Conservation (phyloP, 2,113 vertebrate species). For the Tenrec ecaudatus region DNA sequence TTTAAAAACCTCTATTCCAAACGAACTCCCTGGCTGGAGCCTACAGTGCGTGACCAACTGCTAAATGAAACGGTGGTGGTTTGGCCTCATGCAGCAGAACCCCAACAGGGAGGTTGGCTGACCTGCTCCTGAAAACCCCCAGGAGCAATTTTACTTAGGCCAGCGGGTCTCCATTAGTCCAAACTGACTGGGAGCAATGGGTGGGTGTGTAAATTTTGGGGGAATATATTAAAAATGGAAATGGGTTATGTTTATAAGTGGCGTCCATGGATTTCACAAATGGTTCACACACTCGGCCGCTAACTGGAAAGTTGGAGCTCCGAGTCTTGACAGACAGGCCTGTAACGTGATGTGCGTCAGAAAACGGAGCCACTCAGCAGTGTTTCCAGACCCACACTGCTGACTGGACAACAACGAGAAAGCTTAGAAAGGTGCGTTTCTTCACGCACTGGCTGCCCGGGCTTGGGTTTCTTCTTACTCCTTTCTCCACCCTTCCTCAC, state of each 20-base stretch:
- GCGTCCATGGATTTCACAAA: neutral
- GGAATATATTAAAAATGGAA: neutral
- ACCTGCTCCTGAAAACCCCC: neutral
- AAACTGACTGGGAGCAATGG: neutral
- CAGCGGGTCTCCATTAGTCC: neutral
- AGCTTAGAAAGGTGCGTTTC: neutral
- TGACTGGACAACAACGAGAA: neutral
- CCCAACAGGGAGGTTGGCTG: too few species aligned
- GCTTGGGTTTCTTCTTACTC: fast-evolving
- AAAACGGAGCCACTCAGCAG: neutral
- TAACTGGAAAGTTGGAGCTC: neutral
- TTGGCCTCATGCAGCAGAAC: neutral
- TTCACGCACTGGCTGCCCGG: neutral
- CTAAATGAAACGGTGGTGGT: neutral
- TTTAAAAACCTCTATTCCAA: neutral
- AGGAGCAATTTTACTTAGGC: neutral
- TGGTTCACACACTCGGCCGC: neutral
- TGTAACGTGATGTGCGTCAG: neutral
- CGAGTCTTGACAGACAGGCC: neutral
- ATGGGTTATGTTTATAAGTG: neutral
- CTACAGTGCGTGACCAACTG: neutral
- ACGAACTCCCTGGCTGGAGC: neutral
- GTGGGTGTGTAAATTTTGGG: neutral
- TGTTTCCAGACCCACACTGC: neutral
- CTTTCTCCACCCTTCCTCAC: neutral